phyloP scores from a whole-genome alignment of 2,113 vertebrate genomes.

The Petromus typicus region DNA sequence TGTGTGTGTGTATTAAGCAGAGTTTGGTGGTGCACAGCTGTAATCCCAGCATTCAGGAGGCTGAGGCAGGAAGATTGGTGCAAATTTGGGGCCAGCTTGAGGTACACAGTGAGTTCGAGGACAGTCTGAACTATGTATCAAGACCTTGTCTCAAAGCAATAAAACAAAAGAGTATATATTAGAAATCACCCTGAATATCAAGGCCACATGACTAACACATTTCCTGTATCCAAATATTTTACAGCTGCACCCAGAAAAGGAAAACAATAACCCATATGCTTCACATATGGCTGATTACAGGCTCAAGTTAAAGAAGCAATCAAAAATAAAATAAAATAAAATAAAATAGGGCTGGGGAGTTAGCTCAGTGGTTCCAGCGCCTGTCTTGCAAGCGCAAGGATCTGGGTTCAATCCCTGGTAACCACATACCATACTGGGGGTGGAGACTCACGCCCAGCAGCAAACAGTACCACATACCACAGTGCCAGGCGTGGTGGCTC shows the following conservation, averaged over 20 bases:
- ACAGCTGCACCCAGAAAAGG: constrained; percentile 92
- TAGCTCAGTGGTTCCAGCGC: too few species aligned
- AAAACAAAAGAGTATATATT: constrained; percentile 87
- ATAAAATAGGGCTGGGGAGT: too few species aligned
- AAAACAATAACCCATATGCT: constrained; percentile 84
- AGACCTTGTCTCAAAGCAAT: background rate
- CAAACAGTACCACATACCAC: too few species aligned
- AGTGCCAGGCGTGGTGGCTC: too few species aligned
- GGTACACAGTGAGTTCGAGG: background rate
- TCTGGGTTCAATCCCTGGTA: too few species aligned
- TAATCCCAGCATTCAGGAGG: background rate
- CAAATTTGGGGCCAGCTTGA: background rate
- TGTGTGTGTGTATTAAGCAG: background rate
- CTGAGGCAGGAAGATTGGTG: background rate
- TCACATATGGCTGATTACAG: constrained; percentile 86
- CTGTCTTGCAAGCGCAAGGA: too few species aligned
- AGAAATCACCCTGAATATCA: constrained; percentile 97
- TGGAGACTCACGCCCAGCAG: too few species aligned
- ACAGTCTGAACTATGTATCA: background rate
- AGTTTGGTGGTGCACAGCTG: background rate
- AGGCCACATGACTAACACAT: constrained; percentile 94
- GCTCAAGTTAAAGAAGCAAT: constrained; percentile 82
- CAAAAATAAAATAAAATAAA: constrained; percentile 90
- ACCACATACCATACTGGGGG: too few species aligned
- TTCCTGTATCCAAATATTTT: constrained; percentile 74